These are phyloP conservation scores for Bergia sp. DNA, from an alignment of 92 coral and sea anemone species.

Conservation along the genomic window DNA sequence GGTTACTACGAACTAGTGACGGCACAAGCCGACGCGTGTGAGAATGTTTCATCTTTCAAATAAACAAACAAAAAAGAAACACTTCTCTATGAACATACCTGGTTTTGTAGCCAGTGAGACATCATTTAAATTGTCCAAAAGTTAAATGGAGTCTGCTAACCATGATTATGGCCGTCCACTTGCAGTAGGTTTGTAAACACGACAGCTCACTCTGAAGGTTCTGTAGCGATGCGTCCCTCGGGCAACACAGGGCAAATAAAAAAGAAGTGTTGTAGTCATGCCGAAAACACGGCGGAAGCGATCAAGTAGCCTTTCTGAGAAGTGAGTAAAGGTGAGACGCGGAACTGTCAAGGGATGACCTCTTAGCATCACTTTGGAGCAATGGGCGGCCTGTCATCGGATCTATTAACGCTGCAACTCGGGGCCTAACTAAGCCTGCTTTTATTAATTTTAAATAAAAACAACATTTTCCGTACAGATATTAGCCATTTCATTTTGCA, in stretches of 20 bases:
- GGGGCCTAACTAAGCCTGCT: background rate
- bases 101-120: constrained; percentile 33
- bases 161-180: constrained; percentile 9
- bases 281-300: constrained; percentile 29
- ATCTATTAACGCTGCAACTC: background rate
- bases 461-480: background rate
- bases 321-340: background rate
- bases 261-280: constrained; percentile 4
- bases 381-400: constrained; percentile 15
- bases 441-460: background rate
- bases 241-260: constrained; percentile 22
- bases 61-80: background rate
- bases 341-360: constrained; percentile 42
- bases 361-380: background rate
- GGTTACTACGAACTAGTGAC: background rate
- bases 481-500: background rate
- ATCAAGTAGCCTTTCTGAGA: constrained; percentile 30
- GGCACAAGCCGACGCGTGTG: background rate
- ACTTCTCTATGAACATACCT: constrained; percentile 11
- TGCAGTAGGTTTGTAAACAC: background rate
- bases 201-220: constrained; percentile 6
- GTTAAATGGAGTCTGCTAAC: background rate
- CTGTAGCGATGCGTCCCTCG: constrained; percentile 1
- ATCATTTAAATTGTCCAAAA: constrained; percentile 28
- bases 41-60: constrained; percentile 12